Evolutionary conservation across 2,113 vertebrate genomes (phyloP).

Genomic region (Bucco capensis): DNA sequence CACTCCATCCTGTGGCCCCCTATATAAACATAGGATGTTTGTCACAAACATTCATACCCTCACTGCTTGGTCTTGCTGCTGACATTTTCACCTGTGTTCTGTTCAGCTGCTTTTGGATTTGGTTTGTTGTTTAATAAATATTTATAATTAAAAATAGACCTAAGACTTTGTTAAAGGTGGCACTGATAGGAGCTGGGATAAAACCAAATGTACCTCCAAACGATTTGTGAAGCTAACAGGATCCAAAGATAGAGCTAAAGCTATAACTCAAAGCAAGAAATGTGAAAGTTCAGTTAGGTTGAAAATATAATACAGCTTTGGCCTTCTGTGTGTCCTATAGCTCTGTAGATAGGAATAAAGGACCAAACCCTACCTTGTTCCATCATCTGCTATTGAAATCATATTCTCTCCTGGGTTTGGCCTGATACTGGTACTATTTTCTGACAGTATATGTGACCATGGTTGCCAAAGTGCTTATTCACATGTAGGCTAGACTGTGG

Average conservation of each 20-base stretch:
- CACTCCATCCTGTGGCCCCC: not conserved
- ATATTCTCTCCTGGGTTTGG: not conserved
- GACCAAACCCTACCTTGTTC: not conserved
- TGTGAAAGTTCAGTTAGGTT: not conserved
- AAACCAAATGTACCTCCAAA: not conserved
- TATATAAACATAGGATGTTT: accelerated
- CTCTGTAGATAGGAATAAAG: not conserved
- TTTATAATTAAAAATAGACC: not conserved
- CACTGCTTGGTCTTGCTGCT: not conserved
- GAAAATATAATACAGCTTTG: not conserved
- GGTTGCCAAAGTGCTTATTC: not conserved
- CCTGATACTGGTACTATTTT: not conserved
- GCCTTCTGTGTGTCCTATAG: not conserved
- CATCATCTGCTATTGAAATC: not conserved
- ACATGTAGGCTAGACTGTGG: not conserved
- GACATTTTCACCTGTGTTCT: accelerated
- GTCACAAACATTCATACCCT: not conserved
- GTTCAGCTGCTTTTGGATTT: not conserved
- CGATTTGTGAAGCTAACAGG: not conserved
- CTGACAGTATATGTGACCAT: not conserved
- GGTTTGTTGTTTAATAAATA: not conserved
- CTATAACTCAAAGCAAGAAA: not conserved
- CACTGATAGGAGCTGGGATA: not conserved
- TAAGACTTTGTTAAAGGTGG: not conserved
- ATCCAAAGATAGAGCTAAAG: not conserved